These are phyloP conservation scores for Rhinoptilus africanus DNA, from an alignment of 2,113 vertebrate genomes.

Conservation along the genomic window DNA sequence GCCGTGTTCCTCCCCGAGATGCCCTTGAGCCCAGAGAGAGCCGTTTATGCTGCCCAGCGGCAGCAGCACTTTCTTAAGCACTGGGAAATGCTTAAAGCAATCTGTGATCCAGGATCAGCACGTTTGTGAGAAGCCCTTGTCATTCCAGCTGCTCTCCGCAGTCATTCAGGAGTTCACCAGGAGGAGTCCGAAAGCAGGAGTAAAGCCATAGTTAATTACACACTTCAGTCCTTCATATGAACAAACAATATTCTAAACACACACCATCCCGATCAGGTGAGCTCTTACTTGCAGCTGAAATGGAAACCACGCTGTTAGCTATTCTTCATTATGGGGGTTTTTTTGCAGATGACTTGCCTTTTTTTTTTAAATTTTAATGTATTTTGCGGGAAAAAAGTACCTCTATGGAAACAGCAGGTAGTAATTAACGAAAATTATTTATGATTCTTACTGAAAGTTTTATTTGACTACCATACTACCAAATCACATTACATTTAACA, in stretches of 20 bases:
- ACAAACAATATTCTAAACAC: neutral
- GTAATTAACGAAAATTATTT: neutral
- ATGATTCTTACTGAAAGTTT: neutral
- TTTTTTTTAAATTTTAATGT: neutral
- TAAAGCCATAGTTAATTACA: neutral
- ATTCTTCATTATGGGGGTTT: neutral
- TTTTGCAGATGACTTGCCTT: neutral
- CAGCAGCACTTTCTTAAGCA: neutral
- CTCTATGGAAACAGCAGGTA: neutral
- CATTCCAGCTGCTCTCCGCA: accelerated
- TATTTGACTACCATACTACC: neutral
- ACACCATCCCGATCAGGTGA: neutral
- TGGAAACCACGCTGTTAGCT: neutral
- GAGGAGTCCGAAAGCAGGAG: neutral
- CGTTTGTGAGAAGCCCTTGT: neutral
- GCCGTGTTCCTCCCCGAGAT: neutral
- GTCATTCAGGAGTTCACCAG: neutral
- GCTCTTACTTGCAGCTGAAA: neutral
- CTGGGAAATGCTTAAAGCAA: neutral
- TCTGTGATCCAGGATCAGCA: neutral
- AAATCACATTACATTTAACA: neutral
- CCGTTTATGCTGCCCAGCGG: neutral
- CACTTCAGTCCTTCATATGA: neutral
- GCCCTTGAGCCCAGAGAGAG: conserved; percentile 5
- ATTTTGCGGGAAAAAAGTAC: neutral